Percentiles rank a stretch among this genome's conserved stretches.
phyloP scores from a whole-genome alignment of 2,797 vertebrate species.

The Malacoraja senta region DNA sequence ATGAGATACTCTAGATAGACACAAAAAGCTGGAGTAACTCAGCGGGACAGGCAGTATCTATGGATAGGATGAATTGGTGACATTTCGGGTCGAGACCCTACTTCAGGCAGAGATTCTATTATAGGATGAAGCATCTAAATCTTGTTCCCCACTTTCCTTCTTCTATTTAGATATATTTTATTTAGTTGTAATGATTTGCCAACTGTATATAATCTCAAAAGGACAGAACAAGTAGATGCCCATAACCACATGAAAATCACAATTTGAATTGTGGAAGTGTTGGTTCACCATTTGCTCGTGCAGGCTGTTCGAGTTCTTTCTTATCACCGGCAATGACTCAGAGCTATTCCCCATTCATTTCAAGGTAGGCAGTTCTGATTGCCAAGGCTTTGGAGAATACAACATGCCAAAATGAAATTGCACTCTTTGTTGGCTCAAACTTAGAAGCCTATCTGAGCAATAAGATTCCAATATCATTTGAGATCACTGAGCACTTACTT shows the following conservation, averaged over 20 bases:
- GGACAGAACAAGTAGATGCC: not conserved
- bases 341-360: not conserved
- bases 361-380: not conserved
- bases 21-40: too few relatives aligned
- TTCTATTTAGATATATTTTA: not conserved
- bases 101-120: not conserved
- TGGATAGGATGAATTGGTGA: too few relatives aligned
- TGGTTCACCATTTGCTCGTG: not conserved
- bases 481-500: not conserved
- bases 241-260: not conserved
- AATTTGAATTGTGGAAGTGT: conserved; percentile 1
- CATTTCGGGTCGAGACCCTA: too few relatives aligned
- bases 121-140: not conserved
- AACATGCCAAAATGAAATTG: not conserved
- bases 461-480: not conserved
- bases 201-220: not conserved
- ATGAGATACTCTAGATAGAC: too few relatives aligned
- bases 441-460: not conserved
- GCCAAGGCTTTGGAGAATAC: not conserved
- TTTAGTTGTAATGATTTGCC: not conserved
- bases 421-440: not conserved
- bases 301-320: not conserved
- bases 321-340: not conserved
- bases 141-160: not conserved
- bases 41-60: too few relatives aligned